These are phyloP conservation scores for Phyllotreta striolata DNA, from an alignment of 2,888 invertebrate species.

Conservation along the genomic window DNA sequence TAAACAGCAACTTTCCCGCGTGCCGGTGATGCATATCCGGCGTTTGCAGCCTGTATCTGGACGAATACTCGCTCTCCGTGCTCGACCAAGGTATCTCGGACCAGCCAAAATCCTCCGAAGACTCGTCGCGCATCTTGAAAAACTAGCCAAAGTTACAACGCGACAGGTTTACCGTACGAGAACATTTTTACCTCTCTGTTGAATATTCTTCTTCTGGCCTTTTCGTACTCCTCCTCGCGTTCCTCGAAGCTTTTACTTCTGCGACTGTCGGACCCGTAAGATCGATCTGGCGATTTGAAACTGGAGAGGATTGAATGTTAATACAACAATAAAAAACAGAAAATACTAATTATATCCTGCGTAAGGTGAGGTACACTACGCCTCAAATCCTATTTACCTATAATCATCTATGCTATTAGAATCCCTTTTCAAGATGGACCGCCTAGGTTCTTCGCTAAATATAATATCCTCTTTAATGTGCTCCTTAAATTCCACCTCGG, in stretches of 20 bases:
- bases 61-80: constrained; percentile 63
- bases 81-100: constrained; percentile 65
- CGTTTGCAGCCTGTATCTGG: constrained; percentile 60
- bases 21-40: constrained; percentile 63
- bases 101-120: constrained; percentile 64
- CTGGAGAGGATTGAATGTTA: constrained; percentile 60
- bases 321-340: too few species aligned
- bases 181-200: constrained; percentile 62
- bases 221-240: constrained; percentile 88
- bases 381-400: constrained; percentile 28
- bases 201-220: constrained; percentile 86
- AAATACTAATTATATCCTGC: too few species aligned
- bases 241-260: constrained; percentile 90
- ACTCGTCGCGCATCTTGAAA: constrained; percentile 58
- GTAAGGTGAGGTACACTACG: neutral
- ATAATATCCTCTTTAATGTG: constrained; percentile 72
- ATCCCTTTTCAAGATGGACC: constrained; percentile 85
- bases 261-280: constrained; percentile 69
- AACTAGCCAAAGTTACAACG: constrained; percentile 3
- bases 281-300: constrained; percentile 69
- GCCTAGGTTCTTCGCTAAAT: constrained; percentile 72
- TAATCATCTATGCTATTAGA: constrained; percentile 80
- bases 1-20: constrained; percentile 60
- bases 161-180: neutral
- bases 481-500: constrained; percentile 76